phyloP scores from a whole-genome alignment of 1,140 invertebrate species.

The Theocolax elegans region DNA sequence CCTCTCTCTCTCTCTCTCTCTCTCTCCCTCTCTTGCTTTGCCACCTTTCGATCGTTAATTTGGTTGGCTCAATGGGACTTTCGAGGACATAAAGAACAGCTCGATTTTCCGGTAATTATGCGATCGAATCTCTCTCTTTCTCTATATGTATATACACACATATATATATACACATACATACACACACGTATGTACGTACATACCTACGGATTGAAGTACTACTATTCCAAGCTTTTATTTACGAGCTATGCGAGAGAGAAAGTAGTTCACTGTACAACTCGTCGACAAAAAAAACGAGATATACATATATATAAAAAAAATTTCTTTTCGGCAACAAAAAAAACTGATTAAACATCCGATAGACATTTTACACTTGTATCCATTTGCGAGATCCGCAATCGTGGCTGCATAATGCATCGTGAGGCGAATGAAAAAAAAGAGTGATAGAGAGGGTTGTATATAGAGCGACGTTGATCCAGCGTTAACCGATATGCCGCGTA shows the following conservation, averaged over 20 bases:
- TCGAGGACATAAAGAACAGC: constrained; percentile 19
- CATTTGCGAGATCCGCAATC: too few relatives aligned
- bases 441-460: not conserved
- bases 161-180: too few relatives aligned
- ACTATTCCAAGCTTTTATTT: not conserved
- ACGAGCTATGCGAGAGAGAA: not conserved
- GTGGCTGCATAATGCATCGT: too few relatives aligned
- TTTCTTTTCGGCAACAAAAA: too few relatives aligned
- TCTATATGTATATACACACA: too few relatives aligned
- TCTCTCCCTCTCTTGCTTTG: not conserved
- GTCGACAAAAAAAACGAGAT: not conserved
- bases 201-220: too few relatives aligned
- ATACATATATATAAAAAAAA: too few relatives aligned
- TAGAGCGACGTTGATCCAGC: constrained; percentile 1
- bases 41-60: constrained; percentile 19
- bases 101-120: constrained; percentile 34
- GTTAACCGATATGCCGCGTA: not conserved
- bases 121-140: too few relatives aligned
- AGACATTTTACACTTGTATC: too few relatives aligned
- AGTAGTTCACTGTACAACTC: too few relatives aligned
- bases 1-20: not conserved
- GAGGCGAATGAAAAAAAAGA: not conserved
- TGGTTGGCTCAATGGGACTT: not conserved
- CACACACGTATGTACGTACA: too few relatives aligned
- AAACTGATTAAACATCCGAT: not conserved